Evolutionary conservation across 1,140 invertebrate species (phyloP).

Genomic region (Drosophila repletoides): DNA sequence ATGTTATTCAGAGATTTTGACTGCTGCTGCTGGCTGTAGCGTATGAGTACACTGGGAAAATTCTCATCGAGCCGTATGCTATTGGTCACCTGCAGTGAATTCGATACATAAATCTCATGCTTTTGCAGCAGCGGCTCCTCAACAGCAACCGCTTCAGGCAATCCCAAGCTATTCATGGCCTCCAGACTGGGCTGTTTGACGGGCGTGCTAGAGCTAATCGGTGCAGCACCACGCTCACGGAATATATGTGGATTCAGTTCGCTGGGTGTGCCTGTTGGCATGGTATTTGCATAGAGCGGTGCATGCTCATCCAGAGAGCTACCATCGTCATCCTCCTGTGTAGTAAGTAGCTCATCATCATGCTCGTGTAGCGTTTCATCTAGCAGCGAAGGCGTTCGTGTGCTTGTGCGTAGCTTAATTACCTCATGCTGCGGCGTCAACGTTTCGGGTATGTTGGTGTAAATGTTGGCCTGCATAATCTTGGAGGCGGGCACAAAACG

Average conservation of each 20-base stretch:
- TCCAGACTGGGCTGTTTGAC: slow-evolving; percentile 64
- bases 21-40: slow-evolving; percentile 66
- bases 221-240: not conserved
- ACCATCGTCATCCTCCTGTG: slow-evolving; percentile 50
- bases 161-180: slow-evolving; percentile 78
- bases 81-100: slow-evolving; percentile 73
- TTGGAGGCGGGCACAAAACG: slow-evolving; percentile 63
- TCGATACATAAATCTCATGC: slow-evolving; percentile 76
- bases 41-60: slow-evolving; percentile 64
- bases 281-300: slow-evolving; percentile 73
- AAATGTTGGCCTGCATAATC: slow-evolving; percentile 87
- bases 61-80: slow-evolving; percentile 60
- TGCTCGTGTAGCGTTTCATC: slow-evolving; percentile 83
- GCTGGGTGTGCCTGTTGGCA: slow-evolving; percentile 34
- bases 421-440: slow-evolving; percentile 86
- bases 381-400: slow-evolving; percentile 59
- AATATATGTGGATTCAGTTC: slow-evolving; percentile 38
- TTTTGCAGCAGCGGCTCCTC: slow-evolving; percentile 60
- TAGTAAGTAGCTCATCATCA: slow-evolving; percentile 36
- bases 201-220: slow-evolving; percentile 55
- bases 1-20: slow-evolving; percentile 79
- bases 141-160: slow-evolving; percentile 45
- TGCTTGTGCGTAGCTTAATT: slow-evolving; percentile 82
- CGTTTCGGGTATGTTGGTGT: slow-evolving; percentile 88
- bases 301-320: slow-evolving; percentile 62